Conservation (phyloP, 1,140 invertebrate species). For the Paracyclopina nana region DNA sequence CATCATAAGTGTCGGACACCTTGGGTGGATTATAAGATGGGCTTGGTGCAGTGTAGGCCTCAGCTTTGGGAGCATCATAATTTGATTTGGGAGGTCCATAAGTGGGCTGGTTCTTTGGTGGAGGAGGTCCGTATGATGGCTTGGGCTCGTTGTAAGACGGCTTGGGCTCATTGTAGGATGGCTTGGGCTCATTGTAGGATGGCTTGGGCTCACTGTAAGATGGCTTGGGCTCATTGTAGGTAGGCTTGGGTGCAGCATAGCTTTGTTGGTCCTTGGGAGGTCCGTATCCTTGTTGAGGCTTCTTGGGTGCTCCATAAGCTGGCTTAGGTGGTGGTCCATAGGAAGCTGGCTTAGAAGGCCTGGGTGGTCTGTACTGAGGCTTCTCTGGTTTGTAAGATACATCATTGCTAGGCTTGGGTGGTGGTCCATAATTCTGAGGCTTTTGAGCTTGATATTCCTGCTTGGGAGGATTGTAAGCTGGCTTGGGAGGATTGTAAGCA, state of each 20-base stretch:
- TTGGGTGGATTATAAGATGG: constrained; percentile 12
- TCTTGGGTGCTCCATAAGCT: constrained; percentile 5
- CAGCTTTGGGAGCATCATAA: constrained; percentile 15
- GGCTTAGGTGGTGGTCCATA: constrained; percentile 11
- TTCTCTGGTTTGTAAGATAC: no score
- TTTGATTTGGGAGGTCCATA: constrained; percentile 14
- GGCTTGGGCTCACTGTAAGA: not conserved
- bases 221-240: constrained; percentile 1
- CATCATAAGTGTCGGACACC: no score
- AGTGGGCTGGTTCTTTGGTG: not conserved
- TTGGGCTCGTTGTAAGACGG: not conserved
- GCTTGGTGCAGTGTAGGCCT: constrained; percentile 8
- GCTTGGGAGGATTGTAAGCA: constrained; percentile 3
- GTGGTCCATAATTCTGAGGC: constrained; percentile 15
- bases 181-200: not conserved
- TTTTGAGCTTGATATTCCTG: no score
- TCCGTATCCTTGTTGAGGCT: constrained; percentile 8
- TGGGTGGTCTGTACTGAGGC: not conserved
- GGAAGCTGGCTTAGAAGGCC: not conserved
- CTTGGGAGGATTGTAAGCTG: constrained; percentile 16
- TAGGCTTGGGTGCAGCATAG: constrained; percentile 18
- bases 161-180: not conserved
- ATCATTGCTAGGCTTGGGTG: no score
- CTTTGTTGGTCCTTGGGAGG: constrained; percentile 7
- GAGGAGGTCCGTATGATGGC: not conserved